These are phyloP conservation scores for Stomatorhinus ivindoensis DNA, from an alignment of 2,113 vertebrate species.

Conservation along the genomic window DNA sequence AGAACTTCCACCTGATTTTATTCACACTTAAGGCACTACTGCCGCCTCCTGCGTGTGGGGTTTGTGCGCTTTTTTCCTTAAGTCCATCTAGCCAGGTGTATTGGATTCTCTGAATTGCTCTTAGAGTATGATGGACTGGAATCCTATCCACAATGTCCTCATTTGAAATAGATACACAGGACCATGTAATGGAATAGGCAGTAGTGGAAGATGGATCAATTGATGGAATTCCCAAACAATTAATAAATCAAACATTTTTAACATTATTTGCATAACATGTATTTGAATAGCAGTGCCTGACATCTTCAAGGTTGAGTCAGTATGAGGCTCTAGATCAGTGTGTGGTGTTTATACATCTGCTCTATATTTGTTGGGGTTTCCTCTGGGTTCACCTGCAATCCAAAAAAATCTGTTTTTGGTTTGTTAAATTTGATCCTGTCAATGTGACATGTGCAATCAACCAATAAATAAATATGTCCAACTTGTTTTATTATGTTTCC, in stretches of 20 bases:
- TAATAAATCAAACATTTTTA: neutral
- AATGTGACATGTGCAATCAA: neutral
- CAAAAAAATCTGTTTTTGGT: neutral
- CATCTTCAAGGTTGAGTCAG: neutral
- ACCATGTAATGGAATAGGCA: neutral
- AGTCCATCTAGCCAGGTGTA: neutral
- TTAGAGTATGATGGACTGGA: neutral
- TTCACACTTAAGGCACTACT: neutral
- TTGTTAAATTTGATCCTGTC: neutral
- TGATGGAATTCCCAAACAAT: neutral
- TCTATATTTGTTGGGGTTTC: neutral
- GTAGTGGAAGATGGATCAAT: neutral
- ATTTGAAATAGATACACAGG: neutral
- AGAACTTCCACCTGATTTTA: neutral
- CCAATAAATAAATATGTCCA: neutral
- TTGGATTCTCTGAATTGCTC: neutral
- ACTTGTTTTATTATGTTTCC: neutral
- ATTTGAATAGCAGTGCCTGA: neutral
- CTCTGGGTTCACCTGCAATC: neutral
- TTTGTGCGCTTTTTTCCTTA: neutral
- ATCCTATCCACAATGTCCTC: neutral
- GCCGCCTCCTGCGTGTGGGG: neutral
- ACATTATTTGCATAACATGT: neutral
- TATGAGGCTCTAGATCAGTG: neutral
- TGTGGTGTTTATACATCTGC: neutral